A percentile compares a stretch with the other conserved stretches of the same genome.
These are phyloP conservation scores for Leucosticte australis DNA, from an alignment of 2,113 vertebrate genomes.

Conservation along the genomic window DNA sequence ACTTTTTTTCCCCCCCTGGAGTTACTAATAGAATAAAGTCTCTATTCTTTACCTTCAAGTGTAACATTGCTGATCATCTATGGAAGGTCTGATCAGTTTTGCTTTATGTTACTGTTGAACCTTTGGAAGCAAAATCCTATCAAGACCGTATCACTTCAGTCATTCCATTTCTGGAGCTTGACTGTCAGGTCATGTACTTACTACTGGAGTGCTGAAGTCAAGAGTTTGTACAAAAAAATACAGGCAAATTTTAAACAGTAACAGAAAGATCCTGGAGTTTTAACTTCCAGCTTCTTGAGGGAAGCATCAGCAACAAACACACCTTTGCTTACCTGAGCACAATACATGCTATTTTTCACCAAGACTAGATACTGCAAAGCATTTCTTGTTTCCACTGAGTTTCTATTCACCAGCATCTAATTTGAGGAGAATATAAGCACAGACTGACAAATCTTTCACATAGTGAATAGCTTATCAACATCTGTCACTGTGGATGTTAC, in stretches of 20 bases:
- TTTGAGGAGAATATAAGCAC: neutral
- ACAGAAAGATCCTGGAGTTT: neutral
- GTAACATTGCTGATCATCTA: neutral
- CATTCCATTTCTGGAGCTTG: neutral
- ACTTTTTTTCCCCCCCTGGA: rapidly evolving
- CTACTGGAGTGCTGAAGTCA: neutral
- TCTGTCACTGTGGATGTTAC: neutral
- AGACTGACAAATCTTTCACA: neutral
- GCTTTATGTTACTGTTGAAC: neutral
- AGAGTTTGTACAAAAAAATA: neutral
- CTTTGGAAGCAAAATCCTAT: neutral
- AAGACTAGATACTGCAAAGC: neutral
- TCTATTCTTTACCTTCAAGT: neutral
- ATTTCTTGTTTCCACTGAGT: neutral
- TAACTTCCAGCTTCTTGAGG: neutral
- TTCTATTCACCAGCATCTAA: neutral
- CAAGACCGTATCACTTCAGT: neutral
- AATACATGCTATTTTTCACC: neutral
- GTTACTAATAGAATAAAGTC: neutral
- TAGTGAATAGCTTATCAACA: neutral
- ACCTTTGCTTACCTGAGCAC: neutral
- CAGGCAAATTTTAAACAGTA: neutral
- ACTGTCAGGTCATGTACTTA: neutral
- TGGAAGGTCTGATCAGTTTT: neutral
- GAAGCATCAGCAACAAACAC: neutral